phyloP scores from a whole-genome alignment of 2,797 vertebrate species.

The Crax fasciolata region DNA sequence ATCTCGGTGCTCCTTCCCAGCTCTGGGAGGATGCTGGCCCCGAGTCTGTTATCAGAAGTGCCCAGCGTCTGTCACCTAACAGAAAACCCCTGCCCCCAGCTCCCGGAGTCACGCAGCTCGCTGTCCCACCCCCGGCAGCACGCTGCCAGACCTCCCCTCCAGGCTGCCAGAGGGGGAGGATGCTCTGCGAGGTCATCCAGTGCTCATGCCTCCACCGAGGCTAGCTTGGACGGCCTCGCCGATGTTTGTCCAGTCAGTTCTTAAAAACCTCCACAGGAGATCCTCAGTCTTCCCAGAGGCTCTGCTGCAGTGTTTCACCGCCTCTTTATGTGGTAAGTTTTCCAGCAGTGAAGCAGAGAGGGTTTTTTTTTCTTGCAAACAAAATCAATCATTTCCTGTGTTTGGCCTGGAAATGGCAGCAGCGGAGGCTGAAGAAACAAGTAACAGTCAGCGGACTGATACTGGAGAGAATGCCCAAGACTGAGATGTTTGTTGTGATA shows the following conservation, averaged over 20 bases:
- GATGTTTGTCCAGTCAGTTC: background rate
- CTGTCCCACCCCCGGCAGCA: accelerated
- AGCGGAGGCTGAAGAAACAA: background rate
- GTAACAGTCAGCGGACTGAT: background rate
- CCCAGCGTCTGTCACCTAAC: background rate
- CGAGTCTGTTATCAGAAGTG: background rate
- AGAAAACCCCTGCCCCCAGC: background rate
- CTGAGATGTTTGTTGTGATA: background rate
- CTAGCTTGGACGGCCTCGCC: background rate
- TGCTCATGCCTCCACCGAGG: background rate
- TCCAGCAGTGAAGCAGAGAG: background rate
- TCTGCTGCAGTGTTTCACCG: background rate
- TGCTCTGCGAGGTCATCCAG: background rate
- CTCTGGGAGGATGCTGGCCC: background rate
- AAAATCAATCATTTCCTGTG: background rate
- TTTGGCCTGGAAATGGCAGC: background rate
- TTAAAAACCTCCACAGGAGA: background rate
- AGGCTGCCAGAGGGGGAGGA: background rate
- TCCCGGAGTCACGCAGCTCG: background rate
- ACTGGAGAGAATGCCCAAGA: background rate
- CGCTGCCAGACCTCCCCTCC: background rate
- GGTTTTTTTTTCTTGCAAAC: background rate
- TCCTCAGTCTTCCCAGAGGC: background rate
- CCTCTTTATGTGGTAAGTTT: background rate
- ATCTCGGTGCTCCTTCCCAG: accelerated